Evolutionary conservation across 2,113 vertebrate genomes (phyloP), one percentile per base, ranked within the genome.

Genomic region (Steatornis caripensis): DNA sequence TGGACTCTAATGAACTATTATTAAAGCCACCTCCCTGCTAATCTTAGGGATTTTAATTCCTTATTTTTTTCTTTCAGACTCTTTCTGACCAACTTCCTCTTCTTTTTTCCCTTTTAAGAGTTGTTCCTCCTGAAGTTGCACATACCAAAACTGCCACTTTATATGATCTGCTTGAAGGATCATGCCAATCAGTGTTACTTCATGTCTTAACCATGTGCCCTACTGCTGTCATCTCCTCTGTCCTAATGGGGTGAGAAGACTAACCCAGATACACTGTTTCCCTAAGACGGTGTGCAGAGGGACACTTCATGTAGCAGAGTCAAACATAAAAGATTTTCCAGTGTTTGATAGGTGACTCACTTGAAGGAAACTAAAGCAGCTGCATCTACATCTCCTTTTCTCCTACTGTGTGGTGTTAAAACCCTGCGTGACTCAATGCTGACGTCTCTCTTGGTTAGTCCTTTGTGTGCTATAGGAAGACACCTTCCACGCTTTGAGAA

Each of bases 51-150:
- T 91, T 95, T 95, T 90, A 79, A 48, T 94, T 90, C 61, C 69
- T 90, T 92, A 79, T 84, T 41, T 89, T 97, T 96, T 89, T 55
- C 61, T 92, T 92, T 93, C 80, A 89, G 61, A 41, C 54, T 41
- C 68, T 84, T 92, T 92, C 79, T 93, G 71, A 80, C 71, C 83
- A 79, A 82, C 61, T 89, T 94, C 46, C 49, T 61, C 26, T 57
- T 74, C 12, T 49, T 57, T 86, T 66, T 75, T 85, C 62, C 37
- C 23, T 79, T 93, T 65, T 83, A 69, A 7, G 84, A 84, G 27
- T 79, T 75, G 37, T 69, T 88, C 39, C 37, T 93, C 72, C 88
- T 65, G 16, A 95, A 96, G 68, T 60, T 86, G 39, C 55, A 61
- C 75, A 51, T 94, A 93, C 39, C 43, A 71, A 80, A 92, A 65